These are phyloP conservation scores for Anhinga rufa DNA, from an alignment of 2,113 vertebrate genomes.

Conservation along the genomic window DNA sequence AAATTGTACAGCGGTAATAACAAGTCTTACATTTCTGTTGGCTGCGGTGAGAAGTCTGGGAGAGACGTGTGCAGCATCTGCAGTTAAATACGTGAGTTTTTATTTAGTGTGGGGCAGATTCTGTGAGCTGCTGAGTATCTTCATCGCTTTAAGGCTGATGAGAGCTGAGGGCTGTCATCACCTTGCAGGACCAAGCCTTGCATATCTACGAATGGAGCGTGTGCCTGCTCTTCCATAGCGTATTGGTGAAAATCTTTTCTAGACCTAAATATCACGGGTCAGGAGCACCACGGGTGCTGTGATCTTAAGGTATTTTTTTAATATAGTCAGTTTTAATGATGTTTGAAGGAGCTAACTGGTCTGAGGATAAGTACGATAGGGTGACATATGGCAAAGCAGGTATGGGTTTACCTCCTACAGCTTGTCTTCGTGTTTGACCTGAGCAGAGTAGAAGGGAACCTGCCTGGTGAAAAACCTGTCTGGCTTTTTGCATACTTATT, in stretches of 20 bases:
- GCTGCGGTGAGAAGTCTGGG: background rate
- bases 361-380: background rate
- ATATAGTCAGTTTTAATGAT: constrained; percentile 17
- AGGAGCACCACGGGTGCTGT: background rate
- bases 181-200: background rate
- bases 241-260: background rate
- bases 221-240: background rate
- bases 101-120: background rate
- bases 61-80: background rate
- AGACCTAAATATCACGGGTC: background rate
- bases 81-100: background rate
- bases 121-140: background rate
- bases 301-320: constrained; percentile 29
- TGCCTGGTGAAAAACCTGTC: background rate
- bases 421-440: constrained; percentile 8
- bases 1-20: background rate
- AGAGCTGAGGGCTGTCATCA: background rate
- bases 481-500: constrained; percentile 36
- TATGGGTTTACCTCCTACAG: background rate
- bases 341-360: constrained; percentile 28
- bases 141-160: background rate
- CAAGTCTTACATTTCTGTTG: background rate
- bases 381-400: constrained; percentile 30
- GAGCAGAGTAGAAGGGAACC: background rate
- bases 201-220: background rate